Evolutionary conservation across 2,797 vertebrate species (phyloP).

Genomic region (Megalops cyprinoides): DNA sequence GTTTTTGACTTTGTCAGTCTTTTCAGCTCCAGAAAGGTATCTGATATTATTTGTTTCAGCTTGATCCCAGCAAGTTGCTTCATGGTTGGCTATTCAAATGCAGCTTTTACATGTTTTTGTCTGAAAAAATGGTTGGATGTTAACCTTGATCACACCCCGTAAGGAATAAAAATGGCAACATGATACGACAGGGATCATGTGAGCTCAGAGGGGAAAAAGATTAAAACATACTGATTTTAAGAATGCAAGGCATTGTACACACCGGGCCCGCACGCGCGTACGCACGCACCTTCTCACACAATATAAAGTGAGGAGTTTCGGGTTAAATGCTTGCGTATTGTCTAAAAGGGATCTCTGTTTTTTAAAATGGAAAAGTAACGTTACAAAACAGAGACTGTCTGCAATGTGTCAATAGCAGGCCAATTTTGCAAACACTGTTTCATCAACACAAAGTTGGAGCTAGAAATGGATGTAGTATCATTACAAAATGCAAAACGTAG

Average conservation of each 20-base stretch:
- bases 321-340: neutral
- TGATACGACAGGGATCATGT: neutral
- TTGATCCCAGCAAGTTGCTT: slow-evolving; percentile 51
- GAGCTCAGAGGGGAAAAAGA: neutral
- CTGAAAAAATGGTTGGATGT: slow-evolving; percentile 34
- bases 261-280: neutral
- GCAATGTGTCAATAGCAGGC: no score
- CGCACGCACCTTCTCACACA: neutral
- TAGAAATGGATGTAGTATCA: neutral
- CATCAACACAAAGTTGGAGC: no score
- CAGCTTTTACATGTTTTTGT: slow-evolving; percentile 30
- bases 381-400: no score
- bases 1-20: slow-evolving; percentile 52
- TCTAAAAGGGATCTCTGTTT: neutral
- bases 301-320: neutral
- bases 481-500: neutral
- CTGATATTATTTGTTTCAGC: slow-evolving; percentile 37
- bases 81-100: slow-evolving; percentile 51
- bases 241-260: neutral
- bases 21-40: slow-evolving; percentile 37
- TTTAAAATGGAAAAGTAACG: neutral
- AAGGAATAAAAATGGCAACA: neutral
- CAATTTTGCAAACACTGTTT: no score
- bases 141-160: slow-evolving; percentile 23
- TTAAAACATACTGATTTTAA: neutral